Conservation (phyloP, 2,888 invertebrate genomes). For the Ornithoptera alexandrae region DNA sequence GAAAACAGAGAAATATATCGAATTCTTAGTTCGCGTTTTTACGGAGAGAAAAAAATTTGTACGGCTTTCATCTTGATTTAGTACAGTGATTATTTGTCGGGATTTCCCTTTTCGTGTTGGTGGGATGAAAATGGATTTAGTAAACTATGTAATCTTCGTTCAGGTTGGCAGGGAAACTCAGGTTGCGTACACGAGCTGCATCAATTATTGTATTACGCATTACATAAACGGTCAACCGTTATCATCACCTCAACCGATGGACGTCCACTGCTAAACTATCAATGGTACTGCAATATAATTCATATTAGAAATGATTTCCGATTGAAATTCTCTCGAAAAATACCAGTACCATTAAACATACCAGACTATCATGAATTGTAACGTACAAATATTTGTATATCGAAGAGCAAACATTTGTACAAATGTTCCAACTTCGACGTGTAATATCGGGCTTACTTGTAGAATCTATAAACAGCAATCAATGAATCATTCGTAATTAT, state of each 20-base stretch:
- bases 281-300: background rate
- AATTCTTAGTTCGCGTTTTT: slow-evolving; percentile 17
- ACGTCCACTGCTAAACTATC: background rate
- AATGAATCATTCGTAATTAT: too few relatives aligned
- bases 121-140: slow-evolving; percentile 20
- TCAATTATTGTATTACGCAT: slow-evolving; percentile 6
- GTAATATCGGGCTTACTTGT: background rate
- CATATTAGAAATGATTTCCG: background rate
- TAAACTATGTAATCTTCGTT: slow-evolving; percentile 25
- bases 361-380: background rate
- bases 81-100: slow-evolving; percentile 27
- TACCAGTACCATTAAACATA: background rate
- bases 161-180: slow-evolving; percentile 1
- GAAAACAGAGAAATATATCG: slow-evolving; percentile 7
- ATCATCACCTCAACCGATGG: background rate
- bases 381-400: background rate
- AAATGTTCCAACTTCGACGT: background rate
- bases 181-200: slow-evolving; percentile 15
- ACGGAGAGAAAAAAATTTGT: slow-evolving; percentile 13
- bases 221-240: slow-evolving; percentile 5
- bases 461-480: too few relatives aligned
- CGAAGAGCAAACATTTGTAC: background rate
- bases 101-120: slow-evolving; percentile 25
- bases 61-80: slow-evolving; percentile 22
- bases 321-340: background rate